Percentiles rank a stretch among this genome's conserved stretches.
phyloP scores from a whole-genome alignment of 2,797 vertebrate species.

The Phyllotis vaccarum region DNA sequence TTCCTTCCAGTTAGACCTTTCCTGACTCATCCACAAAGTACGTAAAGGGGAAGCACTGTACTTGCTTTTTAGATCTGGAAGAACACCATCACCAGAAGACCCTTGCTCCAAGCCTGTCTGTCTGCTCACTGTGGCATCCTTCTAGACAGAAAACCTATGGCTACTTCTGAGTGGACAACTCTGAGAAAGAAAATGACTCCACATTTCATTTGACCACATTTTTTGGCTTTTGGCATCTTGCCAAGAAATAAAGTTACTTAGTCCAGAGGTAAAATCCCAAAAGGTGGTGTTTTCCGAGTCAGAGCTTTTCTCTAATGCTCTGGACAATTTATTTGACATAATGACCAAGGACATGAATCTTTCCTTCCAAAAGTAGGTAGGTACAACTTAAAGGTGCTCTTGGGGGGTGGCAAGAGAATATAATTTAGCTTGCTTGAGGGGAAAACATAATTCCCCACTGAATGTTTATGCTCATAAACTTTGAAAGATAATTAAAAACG shows the following conservation, averaged over 20 bases:
- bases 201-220: conserved; percentile 25
- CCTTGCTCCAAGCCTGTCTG: not conserved
- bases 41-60: conserved; percentile 18
- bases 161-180: not conserved
- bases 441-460: not conserved
- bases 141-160: conserved; percentile 40
- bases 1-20: not conserved
- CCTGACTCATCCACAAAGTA: not conserved
- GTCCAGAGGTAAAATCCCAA: conserved; percentile 41
- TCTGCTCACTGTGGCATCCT: not conserved
- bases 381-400: conserved; percentile 2
- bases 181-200: conserved; percentile 30
- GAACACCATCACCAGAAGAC: not conserved
- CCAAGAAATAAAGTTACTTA: conserved; percentile 52
- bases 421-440: not conserved
- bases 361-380: not conserved
- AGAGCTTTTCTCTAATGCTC: conserved; percentile 34
- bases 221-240: not conserved
- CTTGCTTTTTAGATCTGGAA: conserved; percentile 16
- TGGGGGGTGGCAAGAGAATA: not conserved
- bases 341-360: not conserved
- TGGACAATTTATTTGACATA: not conserved
- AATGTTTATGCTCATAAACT: conserved; percentile 64
- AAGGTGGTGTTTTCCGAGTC: not conserved
- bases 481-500: conserved; percentile 65